A percentile compares a stretch with the other conserved stretches of the same genome.
These are phyloP conservation scores for Brenthis ino DNA, from an alignment of 2,888 invertebrate species.

Conservation along the genomic window DNA sequence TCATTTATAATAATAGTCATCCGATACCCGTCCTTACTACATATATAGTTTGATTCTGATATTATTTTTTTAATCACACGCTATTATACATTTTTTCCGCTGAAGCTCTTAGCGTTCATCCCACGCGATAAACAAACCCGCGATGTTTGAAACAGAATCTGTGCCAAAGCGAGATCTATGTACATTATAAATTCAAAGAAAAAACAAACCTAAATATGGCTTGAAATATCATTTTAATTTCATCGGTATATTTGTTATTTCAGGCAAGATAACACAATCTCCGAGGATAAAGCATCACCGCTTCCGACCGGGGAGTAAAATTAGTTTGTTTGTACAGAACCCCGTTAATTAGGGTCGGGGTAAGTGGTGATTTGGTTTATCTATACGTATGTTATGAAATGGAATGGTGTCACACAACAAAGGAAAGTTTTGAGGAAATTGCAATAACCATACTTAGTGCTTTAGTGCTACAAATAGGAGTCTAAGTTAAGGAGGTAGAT, in stretches of 20 bases:
- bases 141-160: no score
- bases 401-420: slow-evolving; percentile 5
- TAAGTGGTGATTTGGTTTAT: slow-evolving; percentile 21
- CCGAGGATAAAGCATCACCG: neutral
- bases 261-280: slow-evolving; percentile 14
- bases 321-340: slow-evolving; percentile 26
- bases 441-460: neutral
- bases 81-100: no score
- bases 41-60: no score
- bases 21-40: no score
- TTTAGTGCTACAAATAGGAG: no score
- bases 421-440: slow-evolving; percentile 7
- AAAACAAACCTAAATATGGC: neutral
- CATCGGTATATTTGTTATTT: slow-evolving; percentile 11
- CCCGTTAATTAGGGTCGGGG: slow-evolving; percentile 20
- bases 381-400: slow-evolving; percentile 5
- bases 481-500: no score
- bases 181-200: neutral
- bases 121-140: no score
- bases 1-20: no score
- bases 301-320: slow-evolving; percentile 11
- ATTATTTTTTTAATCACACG: no score
- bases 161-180: neutral
- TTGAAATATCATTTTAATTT: slow-evolving; percentile 1
- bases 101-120: no score